Evolutionary conservation across 2,797 vertebrate species (phyloP).

Genomic region (Arrhamphus sclerolepis): DNA sequence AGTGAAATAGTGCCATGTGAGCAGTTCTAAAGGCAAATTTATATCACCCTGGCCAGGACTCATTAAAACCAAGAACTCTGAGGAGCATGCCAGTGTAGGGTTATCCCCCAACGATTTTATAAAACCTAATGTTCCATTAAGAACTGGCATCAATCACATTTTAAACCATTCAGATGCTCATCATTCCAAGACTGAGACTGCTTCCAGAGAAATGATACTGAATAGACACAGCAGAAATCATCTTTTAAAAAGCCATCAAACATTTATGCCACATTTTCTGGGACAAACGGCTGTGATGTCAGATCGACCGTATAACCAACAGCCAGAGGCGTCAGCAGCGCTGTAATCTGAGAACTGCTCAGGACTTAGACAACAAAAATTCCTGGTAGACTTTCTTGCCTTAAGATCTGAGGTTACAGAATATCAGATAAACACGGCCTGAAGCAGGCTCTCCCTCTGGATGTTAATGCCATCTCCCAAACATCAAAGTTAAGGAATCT

Average conservation of each 20-base stretch:
- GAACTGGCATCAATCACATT: slow-evolving; percentile 60
- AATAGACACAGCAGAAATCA: slow-evolving; percentile 29
- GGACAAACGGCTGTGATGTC: slow-evolving; percentile 18
- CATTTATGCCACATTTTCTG: slow-evolving; percentile 34
- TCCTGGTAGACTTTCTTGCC: slow-evolving; percentile 21
- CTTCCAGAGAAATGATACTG: slow-evolving; percentile 48
- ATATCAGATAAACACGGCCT: slow-evolving; percentile 40
- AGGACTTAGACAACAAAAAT: not conserved
- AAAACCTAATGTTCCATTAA: slow-evolving; percentile 61
- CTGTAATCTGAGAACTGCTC: slow-evolving; percentile 21
- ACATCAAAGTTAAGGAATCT: slow-evolving; percentile 75
- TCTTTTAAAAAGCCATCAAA: slow-evolving; percentile 60
- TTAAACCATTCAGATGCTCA: slow-evolving; percentile 50
- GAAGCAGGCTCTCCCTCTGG: slow-evolving; percentile 9
- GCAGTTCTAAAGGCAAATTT: slow-evolving; percentile 38
- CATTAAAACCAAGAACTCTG: slow-evolving; percentile 49
- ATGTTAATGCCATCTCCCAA: slow-evolving; percentile 62
- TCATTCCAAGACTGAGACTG: slow-evolving; percentile 38
- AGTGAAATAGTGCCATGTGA: slow-evolving; percentile 6
- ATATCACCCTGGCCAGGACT: slow-evolving; percentile 37
- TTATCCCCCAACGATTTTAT: slow-evolving; percentile 43
- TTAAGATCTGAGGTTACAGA: slow-evolving; percentile 31
- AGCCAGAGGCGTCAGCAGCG: slow-evolving; percentile 15
- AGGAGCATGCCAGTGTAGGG: slow-evolving; percentile 17
- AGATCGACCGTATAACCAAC: slow-evolving; percentile 36